A percentile compares a stretch with the other conserved stretches of the same genome.
Conservation (phyloP, 2,888 invertebrate species). For the Trilocha varians region DNA sequence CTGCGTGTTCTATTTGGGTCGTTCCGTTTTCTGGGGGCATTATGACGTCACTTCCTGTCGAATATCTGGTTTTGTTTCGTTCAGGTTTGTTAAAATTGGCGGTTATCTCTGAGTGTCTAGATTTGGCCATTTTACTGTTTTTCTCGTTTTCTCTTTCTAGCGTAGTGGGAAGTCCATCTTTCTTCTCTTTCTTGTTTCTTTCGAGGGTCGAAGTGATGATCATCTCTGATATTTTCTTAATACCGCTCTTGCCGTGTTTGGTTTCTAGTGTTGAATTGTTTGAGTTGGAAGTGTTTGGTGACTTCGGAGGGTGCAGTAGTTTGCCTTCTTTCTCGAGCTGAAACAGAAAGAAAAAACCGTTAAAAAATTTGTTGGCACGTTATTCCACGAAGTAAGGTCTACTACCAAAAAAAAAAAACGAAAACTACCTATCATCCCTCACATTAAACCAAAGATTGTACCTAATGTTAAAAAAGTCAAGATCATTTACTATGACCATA, state of each 20-base stretch:
- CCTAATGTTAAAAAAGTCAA: too few species aligned
- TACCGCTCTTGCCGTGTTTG: constrained; percentile 56
- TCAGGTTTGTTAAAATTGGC: constrained; percentile 49
- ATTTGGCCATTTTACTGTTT: constrained; percentile 53
- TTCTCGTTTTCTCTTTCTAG: constrained; percentile 67
- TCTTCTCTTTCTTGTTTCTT: constrained; percentile 62
- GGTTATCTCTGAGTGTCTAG: constrained; percentile 47
- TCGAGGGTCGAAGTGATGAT: constrained; percentile 62
- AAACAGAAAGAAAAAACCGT: constrained; percentile 18
- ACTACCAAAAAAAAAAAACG: background rate
- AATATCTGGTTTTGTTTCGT: constrained; percentile 49
- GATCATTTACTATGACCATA: too few species aligned
- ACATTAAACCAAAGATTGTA: too few species aligned
- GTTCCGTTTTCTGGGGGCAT: constrained; percentile 58
- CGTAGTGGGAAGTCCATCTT: constrained; percentile 46
- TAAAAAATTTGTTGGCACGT: background rate
- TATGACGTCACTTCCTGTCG: constrained; percentile 51
- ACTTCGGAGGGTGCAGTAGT: constrained; percentile 55
- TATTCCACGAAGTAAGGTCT: background rate
- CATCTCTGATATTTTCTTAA: constrained; percentile 67
- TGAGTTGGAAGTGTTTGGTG: constrained; percentile 58
- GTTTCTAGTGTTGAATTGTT: constrained; percentile 67
- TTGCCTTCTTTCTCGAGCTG: constrained; percentile 69
- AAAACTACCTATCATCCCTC: too few species aligned
- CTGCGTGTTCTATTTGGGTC: constrained; percentile 53